These are phyloP conservation scores for Hypotaenidia okinawae DNA, from an alignment of 2,797 vertebrate genomes.

Conservation along the genomic window DNA sequence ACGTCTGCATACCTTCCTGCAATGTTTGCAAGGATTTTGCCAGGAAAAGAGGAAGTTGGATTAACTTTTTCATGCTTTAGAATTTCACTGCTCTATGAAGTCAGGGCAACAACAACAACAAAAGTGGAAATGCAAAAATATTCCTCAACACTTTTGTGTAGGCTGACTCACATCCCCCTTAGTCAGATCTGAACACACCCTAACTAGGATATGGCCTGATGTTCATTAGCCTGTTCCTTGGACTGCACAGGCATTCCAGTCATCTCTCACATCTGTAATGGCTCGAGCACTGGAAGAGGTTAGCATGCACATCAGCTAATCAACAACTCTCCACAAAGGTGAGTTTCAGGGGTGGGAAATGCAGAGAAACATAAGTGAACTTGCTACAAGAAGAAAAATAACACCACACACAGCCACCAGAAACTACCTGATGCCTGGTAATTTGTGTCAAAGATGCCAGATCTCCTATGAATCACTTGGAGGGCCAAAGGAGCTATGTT, in stretches of 20 bases:
- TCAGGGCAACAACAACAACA: background rate
- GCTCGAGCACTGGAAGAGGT: background rate
- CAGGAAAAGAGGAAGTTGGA: background rate
- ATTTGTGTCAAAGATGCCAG: background rate
- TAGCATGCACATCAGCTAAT: background rate
- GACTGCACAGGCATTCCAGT: background rate
- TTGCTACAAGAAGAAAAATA: background rate
- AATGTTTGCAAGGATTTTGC: background rate
- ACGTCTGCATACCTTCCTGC: background rate
- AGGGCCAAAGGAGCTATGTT: background rate
- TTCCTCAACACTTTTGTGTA: background rate
- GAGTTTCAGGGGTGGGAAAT: background rate
- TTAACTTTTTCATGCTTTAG: slow-evolving; percentile 52
- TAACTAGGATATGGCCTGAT: background rate
- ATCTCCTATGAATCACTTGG: background rate
- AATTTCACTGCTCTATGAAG: slow-evolving; percentile 17
- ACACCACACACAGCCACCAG: background rate
- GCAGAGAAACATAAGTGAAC: background rate
- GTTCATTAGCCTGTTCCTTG: background rate
- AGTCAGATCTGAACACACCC: slow-evolving; percentile 11
- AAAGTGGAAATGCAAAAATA: slow-evolving; percentile 29
- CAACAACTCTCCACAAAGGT: background rate
- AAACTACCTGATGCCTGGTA: background rate
- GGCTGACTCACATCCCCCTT: slow-evolving; percentile 51
- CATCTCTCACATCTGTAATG: background rate